Conservation (phyloP, 2,113 vertebrate genomes). For the Pagrus major region DNA sequence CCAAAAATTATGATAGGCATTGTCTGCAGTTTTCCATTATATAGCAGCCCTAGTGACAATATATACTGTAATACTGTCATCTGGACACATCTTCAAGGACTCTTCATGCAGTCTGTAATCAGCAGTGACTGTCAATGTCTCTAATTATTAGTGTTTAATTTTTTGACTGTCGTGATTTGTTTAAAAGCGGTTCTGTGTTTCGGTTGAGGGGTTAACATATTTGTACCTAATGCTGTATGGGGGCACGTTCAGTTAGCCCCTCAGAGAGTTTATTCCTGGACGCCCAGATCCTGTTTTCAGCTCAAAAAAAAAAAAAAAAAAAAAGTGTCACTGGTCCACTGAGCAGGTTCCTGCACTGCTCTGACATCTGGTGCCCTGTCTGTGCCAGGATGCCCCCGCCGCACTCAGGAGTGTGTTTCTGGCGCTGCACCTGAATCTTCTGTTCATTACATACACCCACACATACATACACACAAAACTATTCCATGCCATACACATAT, state of each 20-base stretch:
- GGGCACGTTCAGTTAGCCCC: conserved; percentile 68
- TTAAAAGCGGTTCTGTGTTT: conserved; percentile 24
- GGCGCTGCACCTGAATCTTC: conserved; percentile 77
- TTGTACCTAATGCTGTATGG: conserved; percentile 57
- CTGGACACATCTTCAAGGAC: background rate
- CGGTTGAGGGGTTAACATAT: conserved; percentile 43
- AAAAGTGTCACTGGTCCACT: conserved; percentile 81
- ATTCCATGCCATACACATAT: conserved; percentile 14
- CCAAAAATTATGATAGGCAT: background rate
- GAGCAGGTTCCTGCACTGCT: conserved; percentile 81
- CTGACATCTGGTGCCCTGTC: conserved; percentile 86
- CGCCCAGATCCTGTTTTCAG: conserved; percentile 73
- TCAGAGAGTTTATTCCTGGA: conserved; percentile 83
- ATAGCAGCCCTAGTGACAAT: too few relatives aligned
- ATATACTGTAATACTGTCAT: too few relatives aligned
- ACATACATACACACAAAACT: conserved; percentile 46
- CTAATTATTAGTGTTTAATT: background rate
- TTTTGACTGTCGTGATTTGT: conserved; percentile 16
- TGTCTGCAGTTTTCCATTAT: too few relatives aligned
- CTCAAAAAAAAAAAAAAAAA: conserved; percentile 47
- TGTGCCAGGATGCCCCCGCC: conserved; percentile 84
- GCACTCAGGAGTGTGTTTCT: conserved; percentile 74
- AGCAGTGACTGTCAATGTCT: background rate
- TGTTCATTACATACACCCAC: conserved; percentile 69
- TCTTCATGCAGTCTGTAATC: background rate